Conservation (phyloP, 2,113 vertebrate genomes). For the Archilochus colubris region DNA sequence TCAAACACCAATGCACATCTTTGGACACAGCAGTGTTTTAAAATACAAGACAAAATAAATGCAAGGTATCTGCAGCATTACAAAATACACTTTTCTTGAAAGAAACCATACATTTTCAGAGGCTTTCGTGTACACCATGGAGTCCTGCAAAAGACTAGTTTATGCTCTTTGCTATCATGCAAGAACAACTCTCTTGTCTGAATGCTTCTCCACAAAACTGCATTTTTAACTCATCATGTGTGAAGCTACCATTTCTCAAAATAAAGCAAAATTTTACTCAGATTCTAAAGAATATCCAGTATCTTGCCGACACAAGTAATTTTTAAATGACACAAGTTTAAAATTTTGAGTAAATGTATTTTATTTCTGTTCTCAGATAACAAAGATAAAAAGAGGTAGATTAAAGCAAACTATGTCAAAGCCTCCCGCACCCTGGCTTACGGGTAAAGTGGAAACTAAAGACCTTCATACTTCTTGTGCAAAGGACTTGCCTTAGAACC, state of each 20-base stretch:
- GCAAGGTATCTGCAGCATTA: background rate
- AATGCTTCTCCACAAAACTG: background rate
- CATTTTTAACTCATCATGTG: background rate
- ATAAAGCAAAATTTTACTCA: background rate
- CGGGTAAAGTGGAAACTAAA: background rate
- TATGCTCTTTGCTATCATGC: background rate
- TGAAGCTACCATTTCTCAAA: background rate
- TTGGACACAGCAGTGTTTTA: rapidly evolving
- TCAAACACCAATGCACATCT: background rate
- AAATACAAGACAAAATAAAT: background rate
- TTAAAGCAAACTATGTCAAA: background rate
- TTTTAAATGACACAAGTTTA: background rate
- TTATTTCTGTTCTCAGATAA: background rate
- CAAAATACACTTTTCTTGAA: background rate
- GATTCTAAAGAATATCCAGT: background rate
- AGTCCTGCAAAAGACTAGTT: background rate
- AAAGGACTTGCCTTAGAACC: background rate
- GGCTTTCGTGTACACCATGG: background rate
- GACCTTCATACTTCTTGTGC: background rate
- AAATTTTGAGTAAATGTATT: background rate
- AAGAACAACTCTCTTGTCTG: background rate
- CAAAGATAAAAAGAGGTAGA: background rate
- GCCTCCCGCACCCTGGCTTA: background rate
- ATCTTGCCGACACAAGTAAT: rapidly evolving
- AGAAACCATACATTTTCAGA: background rate